A percentile compares a stretch with the other conserved stretches of the same genome.
These are phyloP conservation scores for Phoxinus phoxinus DNA, from an alignment of 2,113 vertebrate genomes.

Conservation along the genomic window DNA sequence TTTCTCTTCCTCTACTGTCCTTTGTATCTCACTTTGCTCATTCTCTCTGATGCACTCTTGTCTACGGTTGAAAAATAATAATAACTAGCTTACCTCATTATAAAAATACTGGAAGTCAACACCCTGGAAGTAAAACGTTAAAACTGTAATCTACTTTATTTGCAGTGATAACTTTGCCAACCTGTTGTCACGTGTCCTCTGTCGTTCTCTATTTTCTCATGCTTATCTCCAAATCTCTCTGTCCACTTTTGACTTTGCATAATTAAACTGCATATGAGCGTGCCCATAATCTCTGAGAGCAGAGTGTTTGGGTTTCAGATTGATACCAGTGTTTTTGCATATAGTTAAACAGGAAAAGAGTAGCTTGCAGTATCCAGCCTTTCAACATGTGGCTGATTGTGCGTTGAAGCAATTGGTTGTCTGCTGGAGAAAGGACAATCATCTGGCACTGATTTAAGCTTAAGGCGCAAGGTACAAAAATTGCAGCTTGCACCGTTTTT, in stretches of 20 bases:
- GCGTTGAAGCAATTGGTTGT: background rate
- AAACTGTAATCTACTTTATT: background rate
- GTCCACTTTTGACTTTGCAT: background rate
- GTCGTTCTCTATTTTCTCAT: background rate
- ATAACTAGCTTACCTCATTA: background rate
- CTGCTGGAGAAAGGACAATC: background rate
- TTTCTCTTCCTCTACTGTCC: conserved; percentile 78
- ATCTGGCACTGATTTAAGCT: background rate
- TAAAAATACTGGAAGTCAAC: background rate
- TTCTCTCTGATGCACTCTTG: conserved; percentile 83
- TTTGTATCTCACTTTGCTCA: conserved; percentile 78
- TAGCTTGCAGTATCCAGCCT: background rate
- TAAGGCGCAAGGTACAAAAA: background rate
- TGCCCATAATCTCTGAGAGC: background rate
- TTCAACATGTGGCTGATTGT: background rate
- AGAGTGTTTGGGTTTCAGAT: background rate
- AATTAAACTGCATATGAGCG: background rate
- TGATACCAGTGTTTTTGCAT: conserved; percentile 2
- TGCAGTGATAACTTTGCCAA: background rate
- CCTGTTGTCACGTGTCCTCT: background rate
- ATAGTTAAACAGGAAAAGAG: background rate
- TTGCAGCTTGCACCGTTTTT: conserved; percentile 15
- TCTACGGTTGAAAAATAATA: conserved; percentile 82
- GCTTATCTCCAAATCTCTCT: background rate
- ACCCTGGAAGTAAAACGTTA: background rate